Evolutionary conservation across 2,797 vertebrate genomes (phyloP), one percentile per base, ranked within the genome.

Genomic region (Carapus acus): DNA sequence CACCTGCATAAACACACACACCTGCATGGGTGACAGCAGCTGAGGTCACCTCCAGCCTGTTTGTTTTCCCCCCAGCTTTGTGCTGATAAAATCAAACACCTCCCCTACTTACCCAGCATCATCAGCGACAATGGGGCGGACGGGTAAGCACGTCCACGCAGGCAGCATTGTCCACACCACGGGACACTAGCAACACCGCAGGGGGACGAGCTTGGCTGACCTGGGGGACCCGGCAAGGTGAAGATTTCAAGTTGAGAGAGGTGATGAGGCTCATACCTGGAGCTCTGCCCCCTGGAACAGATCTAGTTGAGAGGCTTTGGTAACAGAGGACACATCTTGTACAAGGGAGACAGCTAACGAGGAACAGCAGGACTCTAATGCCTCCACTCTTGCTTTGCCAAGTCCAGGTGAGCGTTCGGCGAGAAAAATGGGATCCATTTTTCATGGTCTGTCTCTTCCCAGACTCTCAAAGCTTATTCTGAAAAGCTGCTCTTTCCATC

Each of bases 371-470:
- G 43, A 56, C 12, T 44, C 8, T 37, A 3, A 29, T 13, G 14
- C 4, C 18, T 8, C 13, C 66, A 6, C 36, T 68, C 39, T 15
- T 74, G 1, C 15, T 73, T 3, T 60, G 43, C 27, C 64, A 66
- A 15, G 2, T 72, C 19, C 54, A 71, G 55, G 79, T 81, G 37
- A 77, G 77, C 43, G 14, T 33, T 33, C 31, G 31, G 31, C 14
- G 8, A 13, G 12, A 13, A 33, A 38, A 17, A 34, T 19, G 17
- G 29, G 13, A 1, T 45, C 1, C 2, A 7, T 9, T 16, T 17
- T 9, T 13, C 31, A 8, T 2, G 9, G 6, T 27, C 24, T 5
- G 24, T n/a, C n/a, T n/a, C n/a, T n/a, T n/a, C n/a, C n/a, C n/a
- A n/a, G n/a, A n/a, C n/a, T n/a, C n/a, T n/a, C n/a, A 27, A 27